phyloP scores from a whole-genome alignment of 64 coral and sea anemone genomes.

The Montipora capricornis region DNA sequence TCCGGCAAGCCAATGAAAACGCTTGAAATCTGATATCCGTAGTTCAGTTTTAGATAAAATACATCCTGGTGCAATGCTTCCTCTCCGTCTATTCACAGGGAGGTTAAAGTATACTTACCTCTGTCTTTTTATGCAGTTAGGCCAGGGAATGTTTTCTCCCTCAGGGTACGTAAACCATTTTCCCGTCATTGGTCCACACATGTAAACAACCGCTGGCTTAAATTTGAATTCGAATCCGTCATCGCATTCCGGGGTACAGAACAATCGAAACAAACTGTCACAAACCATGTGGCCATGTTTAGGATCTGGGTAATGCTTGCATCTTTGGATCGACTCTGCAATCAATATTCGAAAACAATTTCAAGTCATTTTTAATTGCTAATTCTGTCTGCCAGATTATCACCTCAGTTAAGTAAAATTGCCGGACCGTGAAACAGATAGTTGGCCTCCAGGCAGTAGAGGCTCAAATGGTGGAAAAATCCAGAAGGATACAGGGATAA shows the following conservation, averaged over 20 bases:
- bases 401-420: too few species aligned
- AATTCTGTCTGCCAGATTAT: too few species aligned
- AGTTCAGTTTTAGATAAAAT: too few species aligned
- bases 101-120: constrained; percentile 40
- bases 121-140: constrained; percentile 65
- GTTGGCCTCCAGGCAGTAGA: too few species aligned
- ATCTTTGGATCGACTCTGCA: constrained; percentile 61
- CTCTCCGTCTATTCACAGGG: too few species aligned
- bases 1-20: too few species aligned
- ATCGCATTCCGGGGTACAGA: constrained; percentile 84
- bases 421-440: too few species aligned
- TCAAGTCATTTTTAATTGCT: too few species aligned
- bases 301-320: constrained; percentile 67
- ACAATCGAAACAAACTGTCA: constrained; percentile 85
- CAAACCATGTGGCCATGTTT: constrained; percentile 81
- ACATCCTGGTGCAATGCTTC: too few species aligned
- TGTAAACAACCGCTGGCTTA: constrained; percentile 89
- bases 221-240: constrained; percentile 69
- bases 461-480: too few species aligned
- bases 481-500: too few species aligned
- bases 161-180: constrained; percentile 86
- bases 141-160: constrained; percentile 70
- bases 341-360: not conserved
- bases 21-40: too few species aligned
- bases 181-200: constrained; percentile 81